These are phyloP conservation scores for Trichomycterus rosablanca DNA, from an alignment of 2,113 vertebrate species.

Conservation along the genomic window DNA sequence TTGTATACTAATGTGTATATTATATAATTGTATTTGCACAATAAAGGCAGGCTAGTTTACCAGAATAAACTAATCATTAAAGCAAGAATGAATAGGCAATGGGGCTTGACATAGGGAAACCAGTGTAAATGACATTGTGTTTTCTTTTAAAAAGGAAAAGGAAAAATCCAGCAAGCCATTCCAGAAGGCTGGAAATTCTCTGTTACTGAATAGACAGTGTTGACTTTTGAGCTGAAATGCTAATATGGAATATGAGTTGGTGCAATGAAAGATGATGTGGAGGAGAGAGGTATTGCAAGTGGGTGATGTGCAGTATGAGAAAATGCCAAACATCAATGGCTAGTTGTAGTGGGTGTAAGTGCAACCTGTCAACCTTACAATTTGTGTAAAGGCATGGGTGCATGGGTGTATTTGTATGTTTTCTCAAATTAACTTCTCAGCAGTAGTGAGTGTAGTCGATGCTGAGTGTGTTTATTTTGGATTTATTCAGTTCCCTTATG, in stretches of 20 bases:
- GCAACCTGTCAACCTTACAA: not conserved
- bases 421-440: too few relatives aligned
- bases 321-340: not conserved
- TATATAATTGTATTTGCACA: too few relatives aligned
- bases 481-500: conserved; percentile 21
- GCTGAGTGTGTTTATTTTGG: conserved; percentile 26
- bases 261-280: conserved; percentile 9
- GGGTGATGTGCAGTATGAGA: not conserved
- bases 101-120: conserved; percentile 14
- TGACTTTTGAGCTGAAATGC: not conserved
- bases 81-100: not conserved
- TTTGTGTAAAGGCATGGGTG: conserved; percentile 11
- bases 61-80: not conserved
- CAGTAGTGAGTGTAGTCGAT: not conserved
- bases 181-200: conserved; percentile 6
- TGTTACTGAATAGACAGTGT: not conserved
- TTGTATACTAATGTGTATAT: too few relatives aligned
- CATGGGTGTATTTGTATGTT: conserved; percentile 19
- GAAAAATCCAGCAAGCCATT: conserved; percentile 11
- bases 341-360: not conserved
- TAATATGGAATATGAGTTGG: not conserved
- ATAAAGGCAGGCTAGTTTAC: not conserved
- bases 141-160: not conserved
- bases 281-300: conserved; percentile 3
- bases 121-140: conserved; percentile 11